Evolutionary conservation across 2,113 vertebrate species (phyloP).

Genomic region (Tringa solitaria): DNA sequence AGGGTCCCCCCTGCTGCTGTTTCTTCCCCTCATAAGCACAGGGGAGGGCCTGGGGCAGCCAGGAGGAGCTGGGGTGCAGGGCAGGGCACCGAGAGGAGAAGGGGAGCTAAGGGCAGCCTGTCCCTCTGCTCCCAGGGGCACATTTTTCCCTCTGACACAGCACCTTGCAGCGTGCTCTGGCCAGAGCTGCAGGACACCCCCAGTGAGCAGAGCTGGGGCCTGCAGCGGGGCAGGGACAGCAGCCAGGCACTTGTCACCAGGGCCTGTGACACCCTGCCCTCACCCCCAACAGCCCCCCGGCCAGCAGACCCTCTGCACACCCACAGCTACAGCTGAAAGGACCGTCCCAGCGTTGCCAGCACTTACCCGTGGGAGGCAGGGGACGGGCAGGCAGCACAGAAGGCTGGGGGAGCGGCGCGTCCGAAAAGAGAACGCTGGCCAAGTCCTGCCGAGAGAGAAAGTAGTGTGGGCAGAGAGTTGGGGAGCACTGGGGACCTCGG

Average conservation of each 20-base stretch:
- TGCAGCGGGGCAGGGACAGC: background rate
- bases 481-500: rapidly evolving
- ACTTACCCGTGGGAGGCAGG: constrained; percentile 55
- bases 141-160: background rate
- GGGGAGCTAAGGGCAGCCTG: background rate
- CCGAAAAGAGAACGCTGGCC: constrained; percentile 84
- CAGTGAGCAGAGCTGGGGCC: rapidly evolving
- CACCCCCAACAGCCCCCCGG: no score
- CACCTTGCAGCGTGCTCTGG: background rate
- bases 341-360: rapidly evolving
- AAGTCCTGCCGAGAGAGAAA: constrained; percentile 74
- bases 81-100: background rate
- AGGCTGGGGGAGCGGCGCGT: constrained; percentile 60
- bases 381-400: background rate
- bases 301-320: background rate
- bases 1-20: rapidly evolving
- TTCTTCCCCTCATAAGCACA: rapidly evolving
- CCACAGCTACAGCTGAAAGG: background rate
- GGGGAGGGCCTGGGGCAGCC: rapidly evolving
- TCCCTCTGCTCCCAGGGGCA: background rate
- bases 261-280: background rate
- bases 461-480: background rate
- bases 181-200: background rate
- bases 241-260: background rate
- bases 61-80: background rate